Conservation (phyloP, 2,113 vertebrate genomes). For the Microtus ochrogaster region DNA sequence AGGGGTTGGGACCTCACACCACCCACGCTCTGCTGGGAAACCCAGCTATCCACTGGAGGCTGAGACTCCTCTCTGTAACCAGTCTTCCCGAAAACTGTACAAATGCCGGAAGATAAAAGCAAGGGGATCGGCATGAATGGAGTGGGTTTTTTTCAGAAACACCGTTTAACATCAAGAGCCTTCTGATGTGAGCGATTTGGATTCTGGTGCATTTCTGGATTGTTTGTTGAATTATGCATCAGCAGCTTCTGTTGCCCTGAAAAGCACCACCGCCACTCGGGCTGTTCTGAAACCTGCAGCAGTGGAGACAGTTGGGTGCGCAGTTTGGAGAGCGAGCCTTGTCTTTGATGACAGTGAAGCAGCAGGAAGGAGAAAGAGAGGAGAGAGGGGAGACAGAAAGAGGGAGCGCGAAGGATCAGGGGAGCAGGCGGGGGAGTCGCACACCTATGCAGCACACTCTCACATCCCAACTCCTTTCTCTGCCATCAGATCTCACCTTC, state of each 20-base stretch:
- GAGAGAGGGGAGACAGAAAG: not conserved
- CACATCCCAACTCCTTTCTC: not conserved
- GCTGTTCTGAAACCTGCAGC: slow-evolving; percentile 61
- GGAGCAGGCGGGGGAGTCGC: accelerated
- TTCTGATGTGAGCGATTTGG: slow-evolving; percentile 53
- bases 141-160: slow-evolving; percentile 68
- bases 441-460: not conserved
- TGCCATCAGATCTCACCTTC: not conserved
- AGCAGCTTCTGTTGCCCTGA: slow-evolving; percentile 57
- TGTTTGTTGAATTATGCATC: slow-evolving; percentile 80
- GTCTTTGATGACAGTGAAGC: slow-evolving; percentile 39
- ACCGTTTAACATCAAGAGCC: slow-evolving; percentile 49
- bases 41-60: not conserved
- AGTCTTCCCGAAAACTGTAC: not conserved
- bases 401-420: not conserved
- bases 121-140: not conserved
- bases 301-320: slow-evolving; percentile 50
- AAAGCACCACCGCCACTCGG: not conserved
- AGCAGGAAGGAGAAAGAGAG: slow-evolving; percentile 8
- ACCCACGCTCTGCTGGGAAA: not conserved
- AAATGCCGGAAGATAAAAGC: slow-evolving; percentile 58
- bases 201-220: slow-evolving; percentile 61
- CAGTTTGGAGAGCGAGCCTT: slow-evolving; percentile 4
- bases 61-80: not conserved
- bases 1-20: not conserved